Conservation (phyloP, 35 echinoderm and acorn worm genomes). For the Anneissia japonica region DNA sequence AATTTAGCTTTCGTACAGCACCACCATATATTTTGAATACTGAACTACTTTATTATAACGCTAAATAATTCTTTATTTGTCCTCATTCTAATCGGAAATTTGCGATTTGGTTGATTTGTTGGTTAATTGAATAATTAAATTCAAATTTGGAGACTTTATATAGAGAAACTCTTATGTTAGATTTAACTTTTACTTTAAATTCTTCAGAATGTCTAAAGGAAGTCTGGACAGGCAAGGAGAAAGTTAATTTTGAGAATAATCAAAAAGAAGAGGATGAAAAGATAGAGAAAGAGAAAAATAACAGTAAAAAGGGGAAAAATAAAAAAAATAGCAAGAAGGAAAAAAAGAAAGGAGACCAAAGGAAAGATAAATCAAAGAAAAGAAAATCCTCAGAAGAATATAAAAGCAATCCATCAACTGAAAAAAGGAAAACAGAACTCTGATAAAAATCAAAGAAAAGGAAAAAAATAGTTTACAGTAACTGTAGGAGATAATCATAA, state of each 20-base stretch:
- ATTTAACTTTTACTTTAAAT: too few species aligned
- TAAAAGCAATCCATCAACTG: neutral
- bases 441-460: neutral
- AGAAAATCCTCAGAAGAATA: neutral
- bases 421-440: neutral
- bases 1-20: neutral
- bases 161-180: too few species aligned
- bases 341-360: too few species aligned
- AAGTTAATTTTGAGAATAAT: neutral
- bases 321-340: too few species aligned
- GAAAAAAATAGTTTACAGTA: neutral
- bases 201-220: neutral
- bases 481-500: too few species aligned
- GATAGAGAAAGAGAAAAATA: neutral
- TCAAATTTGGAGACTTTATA: too few species aligned
- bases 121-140: too few species aligned
- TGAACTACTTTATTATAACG: neutral
- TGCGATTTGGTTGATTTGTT: too few species aligned
- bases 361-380: neutral
- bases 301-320: too few species aligned
- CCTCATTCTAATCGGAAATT: too few species aligned
- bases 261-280: neutral
- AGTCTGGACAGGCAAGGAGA: slow-evolving; percentile 1
- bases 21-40: neutral
- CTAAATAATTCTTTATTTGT: neutral